phyloP scores from a whole-genome alignment of 2,113 vertebrate species.

The Cinclus cinclus region DNA sequence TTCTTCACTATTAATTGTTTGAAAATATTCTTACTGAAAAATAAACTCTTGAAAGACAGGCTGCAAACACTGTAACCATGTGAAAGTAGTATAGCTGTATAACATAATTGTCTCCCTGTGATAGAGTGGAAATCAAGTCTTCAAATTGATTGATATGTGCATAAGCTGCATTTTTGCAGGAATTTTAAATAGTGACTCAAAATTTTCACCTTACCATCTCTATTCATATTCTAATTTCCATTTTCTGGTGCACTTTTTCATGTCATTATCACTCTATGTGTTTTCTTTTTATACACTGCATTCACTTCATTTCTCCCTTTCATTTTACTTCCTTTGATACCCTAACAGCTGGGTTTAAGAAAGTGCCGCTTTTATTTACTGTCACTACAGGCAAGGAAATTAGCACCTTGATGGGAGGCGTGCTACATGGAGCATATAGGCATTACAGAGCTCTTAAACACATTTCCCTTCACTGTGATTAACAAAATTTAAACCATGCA shows the following conservation, averaged over 20 bases:
- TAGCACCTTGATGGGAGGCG: conserved; percentile 46
- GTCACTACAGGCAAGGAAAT: conserved; percentile 58
- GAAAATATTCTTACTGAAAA: neutral
- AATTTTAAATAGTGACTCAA: neutral
- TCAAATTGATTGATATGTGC: neutral
- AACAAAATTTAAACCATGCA: conserved; percentile 31
- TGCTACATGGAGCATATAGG: neutral
- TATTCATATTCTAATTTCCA: conserved; percentile 25
- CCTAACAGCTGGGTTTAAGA: conserved; percentile 55
- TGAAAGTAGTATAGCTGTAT: neutral
- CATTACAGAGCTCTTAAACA: conserved; percentile 37
- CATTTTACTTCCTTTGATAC: conserved; percentile 62
- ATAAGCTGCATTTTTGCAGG: neutral
- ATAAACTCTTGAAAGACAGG: neutral
- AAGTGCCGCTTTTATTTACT: conserved; percentile 46
- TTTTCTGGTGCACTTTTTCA: conserved; percentile 53
- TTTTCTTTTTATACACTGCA: neutral
- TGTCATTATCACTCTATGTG: conserved; percentile 52
- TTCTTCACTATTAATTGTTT: neutral
- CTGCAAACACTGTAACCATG: neutral
- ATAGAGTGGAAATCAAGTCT: neutral
- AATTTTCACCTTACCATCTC: conserved; percentile 1
- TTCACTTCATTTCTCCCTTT: conserved; percentile 38
- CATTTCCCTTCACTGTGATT: conserved; percentile 4
- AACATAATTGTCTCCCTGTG: neutral